Evolutionary conservation across 1,140 invertebrate genomes (phyloP).

Genomic region (Procambarus virginalis): DNA sequence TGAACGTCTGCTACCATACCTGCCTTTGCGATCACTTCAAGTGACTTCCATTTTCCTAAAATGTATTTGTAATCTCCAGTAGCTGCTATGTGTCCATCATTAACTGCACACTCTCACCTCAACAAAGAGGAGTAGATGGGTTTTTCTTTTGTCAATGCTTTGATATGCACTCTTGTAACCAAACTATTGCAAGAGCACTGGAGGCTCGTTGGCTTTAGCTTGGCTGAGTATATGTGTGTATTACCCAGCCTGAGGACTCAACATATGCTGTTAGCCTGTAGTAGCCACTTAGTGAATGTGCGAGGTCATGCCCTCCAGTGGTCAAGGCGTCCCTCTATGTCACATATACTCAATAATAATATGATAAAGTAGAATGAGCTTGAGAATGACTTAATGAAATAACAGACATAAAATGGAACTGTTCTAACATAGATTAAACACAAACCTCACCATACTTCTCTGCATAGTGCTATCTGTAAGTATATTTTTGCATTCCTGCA

Average conservation of each 20-base stretch:
- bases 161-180: background rate
- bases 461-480: background rate
- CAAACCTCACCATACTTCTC: background rate
- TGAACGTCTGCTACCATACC: background rate
- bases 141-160: conserved; percentile 6
- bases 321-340: background rate
- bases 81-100: conserved; percentile 14
- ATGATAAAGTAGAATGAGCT: conserved; percentile 16
- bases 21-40: background rate
- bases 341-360: conserved; percentile 5
- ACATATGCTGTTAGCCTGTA: too few species aligned
- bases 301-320: background rate
- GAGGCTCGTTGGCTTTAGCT: conserved; percentile 25
- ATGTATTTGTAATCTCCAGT: conserved; percentile 15
- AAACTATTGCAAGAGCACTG: background rate
- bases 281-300: too few species aligned
- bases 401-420: background rate
- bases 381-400: conserved; percentile 13
- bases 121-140: background rate
- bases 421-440: conserved; percentile 3
- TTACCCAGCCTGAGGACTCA: background rate
- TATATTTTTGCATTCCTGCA: background rate
- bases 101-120: conserved; percentile 25
- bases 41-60: background rate
- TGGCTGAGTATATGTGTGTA: background rate